These are phyloP conservation scores for Hippotragus niger DNA, from an alignment of 2,113 vertebrate genomes.

Conservation along the genomic window DNA sequence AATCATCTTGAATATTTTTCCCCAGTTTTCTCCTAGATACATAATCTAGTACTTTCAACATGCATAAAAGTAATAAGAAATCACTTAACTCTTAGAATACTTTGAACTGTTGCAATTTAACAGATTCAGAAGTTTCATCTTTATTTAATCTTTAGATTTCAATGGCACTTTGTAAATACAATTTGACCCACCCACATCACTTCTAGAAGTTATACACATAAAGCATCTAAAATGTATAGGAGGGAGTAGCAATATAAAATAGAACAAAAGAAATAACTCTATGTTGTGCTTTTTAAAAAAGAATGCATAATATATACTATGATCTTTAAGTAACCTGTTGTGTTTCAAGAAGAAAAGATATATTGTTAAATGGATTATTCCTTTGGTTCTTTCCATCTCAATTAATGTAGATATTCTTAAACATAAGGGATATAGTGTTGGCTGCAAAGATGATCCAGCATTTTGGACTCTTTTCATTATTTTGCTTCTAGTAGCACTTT, in stretches of 20 bases:
- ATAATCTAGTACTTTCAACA: background rate
- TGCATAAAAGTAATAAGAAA: background rate
- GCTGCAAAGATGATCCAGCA: slow-evolving; percentile 68
- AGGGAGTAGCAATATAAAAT: background rate
- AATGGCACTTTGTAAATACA: background rate
- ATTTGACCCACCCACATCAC: background rate
- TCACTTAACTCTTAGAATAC: background rate
- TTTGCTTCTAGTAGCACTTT: slow-evolving; percentile 70
- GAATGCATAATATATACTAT: background rate
- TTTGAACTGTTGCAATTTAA: background rate
- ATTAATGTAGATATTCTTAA: slow-evolving; percentile 62
- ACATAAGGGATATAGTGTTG: slow-evolving; percentile 21
- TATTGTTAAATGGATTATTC: slow-evolving; percentile 64
- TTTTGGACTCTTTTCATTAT: slow-evolving; percentile 62
- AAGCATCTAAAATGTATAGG: background rate
- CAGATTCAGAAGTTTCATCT: background rate
- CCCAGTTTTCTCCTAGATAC: background rate
- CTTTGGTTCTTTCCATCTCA: slow-evolving; percentile 68
- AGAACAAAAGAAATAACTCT: background rate
- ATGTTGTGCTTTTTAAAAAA: background rate
- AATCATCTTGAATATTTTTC: background rate
- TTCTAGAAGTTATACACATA: background rate
- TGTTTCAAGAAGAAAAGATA: slow-evolving; percentile 13
- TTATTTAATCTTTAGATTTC: slow-evolving; percentile 1
- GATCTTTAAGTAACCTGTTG: background rate